Base-by-base conservation (phyloP, 2,888 invertebrate species). In the Clepsis dumicolana region DNA sequence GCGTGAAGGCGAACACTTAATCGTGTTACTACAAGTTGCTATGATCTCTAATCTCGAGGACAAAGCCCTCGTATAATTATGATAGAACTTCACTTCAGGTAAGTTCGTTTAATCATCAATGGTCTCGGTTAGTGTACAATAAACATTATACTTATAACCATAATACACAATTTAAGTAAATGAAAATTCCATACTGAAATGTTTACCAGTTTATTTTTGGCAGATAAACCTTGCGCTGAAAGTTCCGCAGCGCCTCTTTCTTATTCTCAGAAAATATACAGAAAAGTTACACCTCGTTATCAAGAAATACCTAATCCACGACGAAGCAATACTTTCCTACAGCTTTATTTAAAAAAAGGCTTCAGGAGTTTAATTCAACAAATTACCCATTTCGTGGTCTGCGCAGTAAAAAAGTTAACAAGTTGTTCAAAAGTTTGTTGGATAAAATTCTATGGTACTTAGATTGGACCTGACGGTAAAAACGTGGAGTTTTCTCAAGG, bases 391-490 rank as follows among this genome's bases (percentile, higher is more conserved):
- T 50, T 50, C 29, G 56, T 56, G 56, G 44, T 44, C 66, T 48
- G 48, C 41, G 59, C 56, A 29, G 56, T 38, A 24, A 53, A 21
- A 56, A 50, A 62, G 67, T 61, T 57, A 67, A 66, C 61, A 61
- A 62, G 56, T 63, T 67, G 62, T 48, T 67, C 56, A 41, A 62
- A 67, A 67, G 61, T 67, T 67, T 50, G 38, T 50, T 56, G 61
- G 61, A 66, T 66, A 66, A 66, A 66, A 66, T 62, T 66, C 48
- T 67, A 67, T 62, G 56, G 56, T 50, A 62, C 48, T 62, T 38
- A 18, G 50, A 56, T 62, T 57, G 41, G 29, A 27, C 16, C 29
- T 14, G 29, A n/a, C 32, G 32, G 12, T 25, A 24, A 35, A 57
- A 35, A 38, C n/a, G 35, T 21, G 24, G 35, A 29, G 16, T 16